Base-by-base conservation (phyloP, 2,888 invertebrate species). In the Drosophila neonasuta region DNA sequence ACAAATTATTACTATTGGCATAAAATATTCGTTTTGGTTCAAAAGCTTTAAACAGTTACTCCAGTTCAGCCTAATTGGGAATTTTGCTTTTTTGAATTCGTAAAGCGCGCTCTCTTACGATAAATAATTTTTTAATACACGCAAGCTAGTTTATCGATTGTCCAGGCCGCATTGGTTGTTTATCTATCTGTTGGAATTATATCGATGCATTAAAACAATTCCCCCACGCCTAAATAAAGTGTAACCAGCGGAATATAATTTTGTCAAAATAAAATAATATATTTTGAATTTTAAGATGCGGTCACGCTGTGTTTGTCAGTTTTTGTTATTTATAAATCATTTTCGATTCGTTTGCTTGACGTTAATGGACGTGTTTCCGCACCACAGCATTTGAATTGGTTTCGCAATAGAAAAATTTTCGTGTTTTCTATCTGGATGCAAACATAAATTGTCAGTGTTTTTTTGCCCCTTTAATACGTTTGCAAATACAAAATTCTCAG, bases 261-360 rank as follows among this genome's bases (percentile, higher is more conserved):
- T 6, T 2, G 24, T 61, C 54, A 54, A 63, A 45, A 42, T n/a
- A 36, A 70, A 61, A 68, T 46, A 62, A 56, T 59, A 41, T 67
- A 69, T 72, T 41, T 41, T 15, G 8, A 41, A 41, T 13, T 41
- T 41, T 0, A 13, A 41, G 39, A 15, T 41, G 39, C 39, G 39
- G 39, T 41, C 39, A 41, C 39, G 39, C 15, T 41, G 39, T 61
- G 61, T 67, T 45, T 66, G 54, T 30, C 56, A 62, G 64, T 48
- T 72, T 69, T 82, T 77, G 76, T 74, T 41, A 41, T 76, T 81
- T 82, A 69, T 71, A 71, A 79, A 75, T 81, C 82, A 81, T 71
- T 78, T 84, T 82, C 74, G 73, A 76, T 81, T 85, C 82, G 80
- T 79, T 84, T 78, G 77, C 71, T 74, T 78, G 76, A 82, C 80